Evolutionary conservation across 1,140 invertebrate genomes (phyloP).

Genomic region (Holotrichia oblita): DNA sequence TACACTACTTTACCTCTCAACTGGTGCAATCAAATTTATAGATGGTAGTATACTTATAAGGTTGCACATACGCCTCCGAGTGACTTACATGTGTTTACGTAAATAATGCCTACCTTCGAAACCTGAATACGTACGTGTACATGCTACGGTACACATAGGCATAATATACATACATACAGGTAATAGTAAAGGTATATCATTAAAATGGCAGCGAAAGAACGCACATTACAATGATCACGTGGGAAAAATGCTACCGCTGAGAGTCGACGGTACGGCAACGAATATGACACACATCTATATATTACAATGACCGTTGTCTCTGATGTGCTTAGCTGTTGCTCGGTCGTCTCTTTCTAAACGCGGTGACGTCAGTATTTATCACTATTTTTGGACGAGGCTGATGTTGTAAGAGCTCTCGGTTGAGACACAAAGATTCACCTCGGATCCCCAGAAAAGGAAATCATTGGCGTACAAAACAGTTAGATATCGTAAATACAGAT

Average conservation of each 20-base stretch:
- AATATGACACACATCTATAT: conserved; percentile 37
- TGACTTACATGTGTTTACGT: neutral
- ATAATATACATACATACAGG: too few relatives aligned
- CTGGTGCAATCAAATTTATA: neutral
- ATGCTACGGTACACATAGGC: too few relatives aligned
- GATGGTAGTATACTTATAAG: neutral
- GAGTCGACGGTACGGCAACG: neutral
- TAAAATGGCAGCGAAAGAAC: conserved; percentile 1
- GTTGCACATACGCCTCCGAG: neutral
- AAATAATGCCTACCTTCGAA: neutral
- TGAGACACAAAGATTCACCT: conserved; percentile 19
- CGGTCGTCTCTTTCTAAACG: neutral
- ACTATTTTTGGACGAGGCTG: conserved; percentile 30
- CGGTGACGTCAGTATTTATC: conserved; percentile 28
- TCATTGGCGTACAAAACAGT: neutral
- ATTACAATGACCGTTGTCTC: conserved; percentile 31
- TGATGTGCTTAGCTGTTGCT: neutral
- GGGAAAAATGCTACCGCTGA: conserved; percentile 6
- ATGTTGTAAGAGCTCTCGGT: neutral
- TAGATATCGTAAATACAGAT: conserved; percentile 17
- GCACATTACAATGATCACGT: conserved; percentile 21
- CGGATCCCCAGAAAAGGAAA: conserved; percentile 19
- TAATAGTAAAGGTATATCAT: neutral
- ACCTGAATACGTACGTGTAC: neutral
- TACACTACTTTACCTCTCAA: neutral